Evolutionary conservation across 1,140 invertebrate genomes (phyloP).

Genomic region (Phocides pigmalion): DNA sequence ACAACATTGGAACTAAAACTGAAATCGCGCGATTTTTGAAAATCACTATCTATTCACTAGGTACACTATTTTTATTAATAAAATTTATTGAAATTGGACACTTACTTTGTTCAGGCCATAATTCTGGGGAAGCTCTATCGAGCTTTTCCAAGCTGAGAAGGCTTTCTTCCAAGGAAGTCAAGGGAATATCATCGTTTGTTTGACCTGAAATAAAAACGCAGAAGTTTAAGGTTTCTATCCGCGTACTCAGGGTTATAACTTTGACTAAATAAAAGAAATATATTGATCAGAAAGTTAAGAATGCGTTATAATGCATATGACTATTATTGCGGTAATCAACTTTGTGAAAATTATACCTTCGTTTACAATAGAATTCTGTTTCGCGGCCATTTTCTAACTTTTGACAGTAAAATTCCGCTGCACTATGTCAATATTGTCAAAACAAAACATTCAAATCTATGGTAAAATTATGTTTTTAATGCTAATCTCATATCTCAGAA

Average conservation of each 20-base stretch:
- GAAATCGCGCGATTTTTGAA: constrained; percentile 76
- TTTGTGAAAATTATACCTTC: constrained; percentile 60
- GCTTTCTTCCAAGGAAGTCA: constrained; percentile 87
- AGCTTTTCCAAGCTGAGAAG: constrained; percentile 94
- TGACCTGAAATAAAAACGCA: constrained; percentile 61
- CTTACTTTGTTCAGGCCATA: constrained; percentile 97
- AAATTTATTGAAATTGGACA: constrained; percentile 37
- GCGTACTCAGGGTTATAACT: neutral
- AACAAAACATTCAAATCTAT: neutral
- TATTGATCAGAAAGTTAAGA: neutral
- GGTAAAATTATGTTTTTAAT: neutral
- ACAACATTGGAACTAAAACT: constrained; percentile 66
- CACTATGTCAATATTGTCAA: neutral
- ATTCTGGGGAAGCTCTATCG: constrained; percentile 94
- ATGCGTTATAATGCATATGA: neutral
- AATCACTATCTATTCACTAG: constrained; percentile 40
- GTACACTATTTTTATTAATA: constrained; percentile 8
- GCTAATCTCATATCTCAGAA: too few relatives aligned
- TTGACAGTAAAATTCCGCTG: constrained; percentile 51
- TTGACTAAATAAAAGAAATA: neutral
- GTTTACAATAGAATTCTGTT: constrained; percentile 71
- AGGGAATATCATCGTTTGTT: constrained; percentile 79
- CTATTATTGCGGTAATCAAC: neutral
- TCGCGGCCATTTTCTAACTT: constrained; percentile 81
- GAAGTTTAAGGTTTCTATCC: neutral